phyloP scores from a whole-genome alignment of 2,888 invertebrate genomes.

The Drosophila conformis region DNA sequence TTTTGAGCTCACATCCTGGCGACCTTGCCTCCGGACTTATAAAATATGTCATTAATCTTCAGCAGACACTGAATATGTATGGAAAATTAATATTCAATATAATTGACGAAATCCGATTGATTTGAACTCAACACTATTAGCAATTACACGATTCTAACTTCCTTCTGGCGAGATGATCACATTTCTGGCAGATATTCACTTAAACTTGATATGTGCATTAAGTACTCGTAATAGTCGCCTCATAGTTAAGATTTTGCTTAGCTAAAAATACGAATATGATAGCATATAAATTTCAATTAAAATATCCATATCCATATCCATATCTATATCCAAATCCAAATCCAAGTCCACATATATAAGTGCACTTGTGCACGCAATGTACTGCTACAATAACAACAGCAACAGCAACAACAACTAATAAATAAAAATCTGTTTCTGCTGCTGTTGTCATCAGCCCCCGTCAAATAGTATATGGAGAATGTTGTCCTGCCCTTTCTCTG shows the following conservation, averaged over 20 bases:
- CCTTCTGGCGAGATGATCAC: neutral
- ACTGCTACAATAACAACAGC: neutral
- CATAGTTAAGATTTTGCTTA: slow-evolving; percentile 29
- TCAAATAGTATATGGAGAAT: slow-evolving; percentile 18
- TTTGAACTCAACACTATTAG: neutral
- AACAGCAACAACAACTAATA: slow-evolving; percentile 38
- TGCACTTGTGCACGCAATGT: slow-evolving; percentile 45
- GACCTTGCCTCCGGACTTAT: no score
- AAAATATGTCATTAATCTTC: neutral
- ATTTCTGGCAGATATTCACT: neutral
- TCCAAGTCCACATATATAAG: slow-evolving; percentile 30
- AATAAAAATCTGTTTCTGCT: slow-evolving; percentile 41
- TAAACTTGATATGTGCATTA: neutral
- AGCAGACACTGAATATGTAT: neutral
- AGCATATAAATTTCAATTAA: slow-evolving; percentile 77
- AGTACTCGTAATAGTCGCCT: neutral
- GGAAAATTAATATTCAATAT: neutral
- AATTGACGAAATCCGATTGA: neutral
- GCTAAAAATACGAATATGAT: slow-evolving; percentile 68
- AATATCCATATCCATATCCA: slow-evolving; percentile 27
- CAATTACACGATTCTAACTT: neutral
- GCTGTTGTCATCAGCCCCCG: slow-evolving; percentile 32
- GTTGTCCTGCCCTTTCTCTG: slow-evolving; percentile 6
- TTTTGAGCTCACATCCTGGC: neutral
- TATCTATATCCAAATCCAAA: slow-evolving; percentile 24